Base-by-base conservation (phyloP, 2,888 invertebrate genomes). In the Ophion slaviceki region DNA sequence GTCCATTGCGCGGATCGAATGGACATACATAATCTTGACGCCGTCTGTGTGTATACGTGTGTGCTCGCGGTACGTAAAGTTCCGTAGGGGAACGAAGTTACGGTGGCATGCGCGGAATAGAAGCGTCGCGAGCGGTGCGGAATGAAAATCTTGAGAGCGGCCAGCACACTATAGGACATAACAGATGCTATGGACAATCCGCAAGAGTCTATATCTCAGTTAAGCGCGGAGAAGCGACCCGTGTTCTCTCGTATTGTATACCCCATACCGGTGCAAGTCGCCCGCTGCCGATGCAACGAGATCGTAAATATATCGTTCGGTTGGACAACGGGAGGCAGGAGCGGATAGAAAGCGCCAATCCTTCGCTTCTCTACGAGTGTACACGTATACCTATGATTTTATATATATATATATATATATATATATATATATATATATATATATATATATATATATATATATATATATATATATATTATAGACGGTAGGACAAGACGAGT, bases 201-300 rank as follows among this genome's bases (percentile, higher is more conserved):
- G 72, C 62, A 66, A 72, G 75, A 80, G 85, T 85, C 68, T 64
- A 75, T 85, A 74, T 77, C 78, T 85, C 76, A 76, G 79, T 20
- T 61, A 47, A 67, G 74, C 68, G 53, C 53, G 14, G 53, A 53
- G 53, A 64, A 59, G 74, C 78, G 70, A 82, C 61, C 82, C 70
- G 67, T 75, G 59, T 71, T 70, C 79, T 71, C 72, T 64, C 32
- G 47, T 53, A 53, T 53, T 53, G 53, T 68, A 62, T 79, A 71
- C n/a, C 32, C 53, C 20, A 57, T 71, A 24, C 36, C 57, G 53
- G 66, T 77, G 80, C 76, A 80, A 80, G 83, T 57, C 78, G 86
- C 77, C 82, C 82, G 80, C 80, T 86, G 67, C 53, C 77, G 72
- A 74, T 70, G 77, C 82, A 86, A 83, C 86, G 80, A 86, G 86